Evolutionary conservation across 2,888 invertebrate genomes (phyloP).

Genomic region (Polyommatus icarus): DNA sequence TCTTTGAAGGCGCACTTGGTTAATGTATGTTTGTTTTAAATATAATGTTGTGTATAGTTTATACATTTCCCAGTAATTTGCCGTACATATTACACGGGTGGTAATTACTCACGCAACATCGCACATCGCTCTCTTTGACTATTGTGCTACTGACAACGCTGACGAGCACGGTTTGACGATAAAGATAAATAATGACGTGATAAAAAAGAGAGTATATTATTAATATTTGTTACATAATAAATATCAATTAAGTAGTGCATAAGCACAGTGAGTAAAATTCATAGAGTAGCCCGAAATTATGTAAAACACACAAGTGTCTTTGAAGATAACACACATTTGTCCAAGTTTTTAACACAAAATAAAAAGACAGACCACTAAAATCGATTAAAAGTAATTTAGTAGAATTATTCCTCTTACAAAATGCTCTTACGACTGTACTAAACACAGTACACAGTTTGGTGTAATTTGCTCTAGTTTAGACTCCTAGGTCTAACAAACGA

Average conservation of each 20-base stretch:
- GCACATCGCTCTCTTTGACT: constrained; percentile 12
- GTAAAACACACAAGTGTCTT: not conserved
- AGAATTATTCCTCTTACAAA: not conserved
- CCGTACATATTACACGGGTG: not conserved
- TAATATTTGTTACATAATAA: not conserved
- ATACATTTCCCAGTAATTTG: not conserved
- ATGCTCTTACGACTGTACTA: not conserved
- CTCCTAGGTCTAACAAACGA: not conserved
- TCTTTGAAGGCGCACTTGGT: not conserved
- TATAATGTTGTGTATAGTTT: not conserved
- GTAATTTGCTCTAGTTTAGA: not conserved
- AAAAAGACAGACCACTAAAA: not conserved
- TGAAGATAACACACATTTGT: too few relatives aligned
- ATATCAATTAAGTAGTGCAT: too few relatives aligned
- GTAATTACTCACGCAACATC: constrained; percentile 10
- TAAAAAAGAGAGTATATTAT: not conserved
- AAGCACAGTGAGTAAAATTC: too few relatives aligned
- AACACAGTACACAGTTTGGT: too few relatives aligned
- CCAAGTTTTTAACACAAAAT: too few relatives aligned
- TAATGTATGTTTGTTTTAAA: not conserved
- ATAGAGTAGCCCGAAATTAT: not conserved
- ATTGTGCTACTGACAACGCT: not conserved
- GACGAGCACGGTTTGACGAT: not conserved
- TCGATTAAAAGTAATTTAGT: not conserved
- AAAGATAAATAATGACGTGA: not conserved